These are phyloP conservation scores for Petroica traversi DNA, from an alignment of 2,113 vertebrate genomes.

Conservation along the genomic window DNA sequence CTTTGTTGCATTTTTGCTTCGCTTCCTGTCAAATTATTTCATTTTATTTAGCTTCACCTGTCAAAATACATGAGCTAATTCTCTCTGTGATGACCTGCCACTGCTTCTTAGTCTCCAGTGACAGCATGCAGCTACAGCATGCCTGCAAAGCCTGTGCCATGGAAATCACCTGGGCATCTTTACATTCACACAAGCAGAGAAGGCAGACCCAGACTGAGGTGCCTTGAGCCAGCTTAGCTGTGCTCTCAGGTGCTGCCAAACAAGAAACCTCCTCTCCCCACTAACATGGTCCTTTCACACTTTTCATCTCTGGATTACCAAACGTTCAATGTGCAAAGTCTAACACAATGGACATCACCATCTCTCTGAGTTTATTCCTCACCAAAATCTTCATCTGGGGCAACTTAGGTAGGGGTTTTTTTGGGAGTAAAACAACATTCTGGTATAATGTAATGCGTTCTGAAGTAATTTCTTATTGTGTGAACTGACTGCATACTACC, in stretches of 20 bases:
- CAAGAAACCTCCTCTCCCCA: neutral
- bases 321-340: neutral
- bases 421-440: neutral
- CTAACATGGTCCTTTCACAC: neutral
- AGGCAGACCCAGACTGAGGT: neutral
- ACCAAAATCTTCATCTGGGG: neutral
- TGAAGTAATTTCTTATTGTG: neutral
- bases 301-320: neutral
- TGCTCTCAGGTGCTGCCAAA: neutral
- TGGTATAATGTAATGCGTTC: neutral
- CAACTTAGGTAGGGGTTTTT: rapidly evolving
- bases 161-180: conserved; percentile 31
- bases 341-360: neutral
- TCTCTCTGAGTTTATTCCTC: neutral
- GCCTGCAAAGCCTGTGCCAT: neutral
- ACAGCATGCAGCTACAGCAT: conserved; percentile 4
- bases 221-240: neutral
- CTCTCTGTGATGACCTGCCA: conserved; percentile 41
- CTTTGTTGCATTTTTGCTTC: conserved; percentile 26
- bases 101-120: neutral
- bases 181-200: neutral
- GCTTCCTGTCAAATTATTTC: conserved; percentile 42
- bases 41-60: conserved; percentile 51
- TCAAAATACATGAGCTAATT: conserved; percentile 59
- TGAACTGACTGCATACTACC: neutral